Conservation (phyloP, 2,797 vertebrate species). For the Hirundo rustica region DNA sequence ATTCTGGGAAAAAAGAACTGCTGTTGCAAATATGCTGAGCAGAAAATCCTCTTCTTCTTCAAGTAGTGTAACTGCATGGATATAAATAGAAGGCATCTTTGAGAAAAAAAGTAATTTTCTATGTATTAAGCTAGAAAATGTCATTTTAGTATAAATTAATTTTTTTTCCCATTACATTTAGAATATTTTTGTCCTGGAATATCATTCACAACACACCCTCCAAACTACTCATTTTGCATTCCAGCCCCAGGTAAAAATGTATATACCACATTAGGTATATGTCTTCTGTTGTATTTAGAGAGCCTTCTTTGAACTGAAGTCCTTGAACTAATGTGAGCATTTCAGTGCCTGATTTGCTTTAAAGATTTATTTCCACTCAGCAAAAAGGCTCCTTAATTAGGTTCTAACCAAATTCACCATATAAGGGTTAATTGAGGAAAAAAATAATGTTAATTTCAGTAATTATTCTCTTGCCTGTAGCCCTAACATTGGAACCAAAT, state of each 20-base stretch:
- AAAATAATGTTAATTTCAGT: neutral
- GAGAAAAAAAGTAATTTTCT: neutral
- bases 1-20: neutral
- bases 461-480: neutral
- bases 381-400: neutral
- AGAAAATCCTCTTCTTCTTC: neutral
- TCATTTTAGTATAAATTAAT: neutral
- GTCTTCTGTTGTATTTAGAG: neutral
- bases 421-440: neutral
- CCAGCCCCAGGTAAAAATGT: neutral
- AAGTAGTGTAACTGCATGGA: neutral
- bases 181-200: neutral
- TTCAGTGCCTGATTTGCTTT: neutral
- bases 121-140: neutral
- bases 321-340: neutral
- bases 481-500: neutral
- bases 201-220: neutral
- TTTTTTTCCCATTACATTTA: neutral
- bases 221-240: neutral
- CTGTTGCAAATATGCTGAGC: neutral
- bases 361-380: neutral
- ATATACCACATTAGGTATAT: neutral
- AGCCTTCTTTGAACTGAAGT: neutral
- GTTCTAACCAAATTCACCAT: neutral
- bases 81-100: neutral